phyloP scores from a whole-genome alignment of 2,113 vertebrate species.

The Daubentonia madagascariensis region DNA sequence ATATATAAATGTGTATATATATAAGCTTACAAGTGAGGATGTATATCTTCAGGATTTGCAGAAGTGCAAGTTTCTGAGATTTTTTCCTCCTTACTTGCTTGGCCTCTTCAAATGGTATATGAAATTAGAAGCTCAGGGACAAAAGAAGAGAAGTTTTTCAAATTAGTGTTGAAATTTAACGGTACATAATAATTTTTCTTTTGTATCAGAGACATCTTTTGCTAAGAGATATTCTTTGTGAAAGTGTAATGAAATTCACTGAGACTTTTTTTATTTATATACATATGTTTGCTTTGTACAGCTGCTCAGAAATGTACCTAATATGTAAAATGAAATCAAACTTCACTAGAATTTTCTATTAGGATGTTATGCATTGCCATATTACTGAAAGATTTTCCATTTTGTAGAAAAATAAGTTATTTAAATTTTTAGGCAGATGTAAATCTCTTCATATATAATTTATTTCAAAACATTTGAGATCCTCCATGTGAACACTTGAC shows the following conservation, averaged over 20 bases:
- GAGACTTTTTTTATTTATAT: not conserved
- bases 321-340: not conserved
- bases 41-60: not conserved
- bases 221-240: not conserved
- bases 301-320: not conserved
- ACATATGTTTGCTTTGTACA: not conserved
- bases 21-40: not conserved
- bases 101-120: not conserved
- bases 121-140: not conserved
- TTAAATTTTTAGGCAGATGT: slow-evolving; percentile 30
- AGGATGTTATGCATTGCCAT: not conserved
- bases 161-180: slow-evolving; percentile 12
- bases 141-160: not conserved
- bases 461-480: slow-evolving; percentile 36
- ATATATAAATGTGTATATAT: not conserved
- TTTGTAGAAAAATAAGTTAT: not conserved
- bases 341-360: not conserved
- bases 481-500: not conserved
- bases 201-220: not conserved
- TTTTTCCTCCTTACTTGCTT: not conserved
- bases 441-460: slow-evolving; percentile 38
- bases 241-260: not conserved
- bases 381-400: slow-evolving; percentile 4
- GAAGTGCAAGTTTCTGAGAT: not conserved
- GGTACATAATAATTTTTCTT: not conserved